Percentiles rank a stretch among this genome's conserved stretches.
phyloP scores from a whole-genome alignment of 1,140 invertebrate genomes.

The Lithobius niger region DNA sequence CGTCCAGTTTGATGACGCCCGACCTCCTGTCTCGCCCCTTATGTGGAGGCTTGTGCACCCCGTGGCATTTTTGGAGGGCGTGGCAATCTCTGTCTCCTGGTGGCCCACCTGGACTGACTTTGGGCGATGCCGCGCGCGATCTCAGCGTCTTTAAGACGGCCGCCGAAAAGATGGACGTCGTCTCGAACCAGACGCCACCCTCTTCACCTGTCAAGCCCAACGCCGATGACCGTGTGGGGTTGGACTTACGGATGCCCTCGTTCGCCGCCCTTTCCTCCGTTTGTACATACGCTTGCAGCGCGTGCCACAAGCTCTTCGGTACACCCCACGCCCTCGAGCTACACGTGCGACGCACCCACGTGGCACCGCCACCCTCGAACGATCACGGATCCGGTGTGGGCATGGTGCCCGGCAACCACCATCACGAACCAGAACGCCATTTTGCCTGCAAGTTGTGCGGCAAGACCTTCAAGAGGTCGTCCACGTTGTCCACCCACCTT shows the following conservation, averaged over 20 bases:
- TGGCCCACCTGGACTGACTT: background rate
- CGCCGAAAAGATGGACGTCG: background rate
- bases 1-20: too few relatives aligned
- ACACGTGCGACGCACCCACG: slow-evolving; percentile 77
- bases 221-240: background rate
- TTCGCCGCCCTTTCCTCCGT: slow-evolving; percentile 40
- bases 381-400: slow-evolving; percentile 92
- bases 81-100: background rate
- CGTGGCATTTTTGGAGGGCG: background rate
- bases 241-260: background rate
- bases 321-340: slow-evolving; percentile 90
- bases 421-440: slow-evolving; percentile 84
- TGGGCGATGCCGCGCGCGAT: background rate
- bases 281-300: slow-evolving; percentile 87
- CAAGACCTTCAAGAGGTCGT: slow-evolving; percentile 94
- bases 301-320: slow-evolving; percentile 95
- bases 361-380: slow-evolving; percentile 85
- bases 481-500: slow-evolving; percentile 92
- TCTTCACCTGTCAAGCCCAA: background rate
- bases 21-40: background rate
- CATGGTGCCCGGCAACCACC: slow-evolving; percentile 81
- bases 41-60: background rate
- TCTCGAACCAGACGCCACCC: background rate
- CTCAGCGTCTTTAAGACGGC: background rate
- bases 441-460: slow-evolving; percentile 96